These are phyloP conservation scores for Cygnus buccinator DNA, from an alignment of 2,113 vertebrate genomes.

Conservation along the genomic window DNA sequence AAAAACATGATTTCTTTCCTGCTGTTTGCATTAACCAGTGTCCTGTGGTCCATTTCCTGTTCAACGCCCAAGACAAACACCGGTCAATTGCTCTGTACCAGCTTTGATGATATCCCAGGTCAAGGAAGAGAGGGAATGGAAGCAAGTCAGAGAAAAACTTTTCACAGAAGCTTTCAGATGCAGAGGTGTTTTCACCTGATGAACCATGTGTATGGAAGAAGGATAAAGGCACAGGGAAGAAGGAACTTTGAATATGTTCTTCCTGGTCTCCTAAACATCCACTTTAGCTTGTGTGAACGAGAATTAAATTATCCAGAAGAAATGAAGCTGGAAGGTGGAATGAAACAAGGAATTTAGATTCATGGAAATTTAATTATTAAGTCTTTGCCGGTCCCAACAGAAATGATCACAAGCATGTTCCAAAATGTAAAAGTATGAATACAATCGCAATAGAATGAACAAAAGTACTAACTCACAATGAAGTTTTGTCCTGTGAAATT, in stretches of 20 bases:
- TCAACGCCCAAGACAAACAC: neutral
- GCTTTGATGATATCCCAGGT: neutral
- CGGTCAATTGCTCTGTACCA: fast-evolving
- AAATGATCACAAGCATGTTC: neutral
- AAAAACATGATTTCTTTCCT: neutral
- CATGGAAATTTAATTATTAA: neutral
- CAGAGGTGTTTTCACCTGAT: neutral
- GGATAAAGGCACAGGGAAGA: neutral
- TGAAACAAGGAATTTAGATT: neutral
- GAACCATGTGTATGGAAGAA: neutral
- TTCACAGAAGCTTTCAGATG: neutral
- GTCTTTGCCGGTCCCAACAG: neutral
- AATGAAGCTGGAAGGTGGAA: neutral
- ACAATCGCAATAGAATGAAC: neutral
- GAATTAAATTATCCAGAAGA: neutral
- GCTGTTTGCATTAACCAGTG: neutral
- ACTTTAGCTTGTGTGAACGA: neutral
- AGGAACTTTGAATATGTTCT: neutral
- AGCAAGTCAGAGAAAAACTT: neutral
- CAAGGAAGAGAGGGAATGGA: neutral
- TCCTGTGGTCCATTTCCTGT: neutral
- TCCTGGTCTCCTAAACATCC: neutral
- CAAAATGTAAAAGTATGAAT: neutral
- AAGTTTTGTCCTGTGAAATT: neutral
- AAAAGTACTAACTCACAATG: neutral